Base-by-base conservation (phyloP, 1,140 invertebrate genomes). In the Drosophila sulfurigaster region DNA sequence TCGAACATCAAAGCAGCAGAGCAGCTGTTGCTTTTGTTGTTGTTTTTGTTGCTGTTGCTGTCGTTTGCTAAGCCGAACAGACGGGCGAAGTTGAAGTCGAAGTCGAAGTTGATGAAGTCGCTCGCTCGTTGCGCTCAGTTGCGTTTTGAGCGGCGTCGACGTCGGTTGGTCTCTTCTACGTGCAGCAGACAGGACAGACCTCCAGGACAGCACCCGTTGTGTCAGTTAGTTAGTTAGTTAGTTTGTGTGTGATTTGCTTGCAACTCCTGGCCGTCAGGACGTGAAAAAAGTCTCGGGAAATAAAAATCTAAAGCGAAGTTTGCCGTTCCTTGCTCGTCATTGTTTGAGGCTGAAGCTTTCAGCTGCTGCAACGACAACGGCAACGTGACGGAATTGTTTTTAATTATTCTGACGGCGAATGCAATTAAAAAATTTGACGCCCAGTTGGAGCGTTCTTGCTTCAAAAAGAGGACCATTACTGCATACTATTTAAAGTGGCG, bases 41-140 rank as follows among this genome's bases (percentile, higher is more conserved):
- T 52, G n/a, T 73, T 48, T 48, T 62, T 67, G 48, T 60, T 16
- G 56, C 41, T 43, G 56, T 35, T 30, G 15, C 25, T n/a, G 46
- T 35, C 20, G n/a, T 41, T 45, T 20, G 60, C 38, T 48, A 59
- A 70, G 49, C 70, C 75, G 79, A 82, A 56, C 43, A 43, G 57
- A 38, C 57, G 57, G 49, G 41, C 57, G 71, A 69, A 69, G 57
- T 74, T 35, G 13, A 57, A 65, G 51, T 66, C 20, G n/a, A 45
- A 60, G 54, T 59, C 71, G 71, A 56, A 75, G 67, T 64, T 64
- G 73, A 63, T 52, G 41, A 48, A 62, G 38, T 35, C 60, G 32
- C 45, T 58, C 30, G 70, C n/a, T 70, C 56, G 58, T 41, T 57
- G 35, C 70, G 35, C 56, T 80, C 81, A 83, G 81, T 83, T 80